Evolutionary conservation across 2,888 invertebrate species (phyloP).

Genomic region (Agonopterix alstromeriana): DNA sequence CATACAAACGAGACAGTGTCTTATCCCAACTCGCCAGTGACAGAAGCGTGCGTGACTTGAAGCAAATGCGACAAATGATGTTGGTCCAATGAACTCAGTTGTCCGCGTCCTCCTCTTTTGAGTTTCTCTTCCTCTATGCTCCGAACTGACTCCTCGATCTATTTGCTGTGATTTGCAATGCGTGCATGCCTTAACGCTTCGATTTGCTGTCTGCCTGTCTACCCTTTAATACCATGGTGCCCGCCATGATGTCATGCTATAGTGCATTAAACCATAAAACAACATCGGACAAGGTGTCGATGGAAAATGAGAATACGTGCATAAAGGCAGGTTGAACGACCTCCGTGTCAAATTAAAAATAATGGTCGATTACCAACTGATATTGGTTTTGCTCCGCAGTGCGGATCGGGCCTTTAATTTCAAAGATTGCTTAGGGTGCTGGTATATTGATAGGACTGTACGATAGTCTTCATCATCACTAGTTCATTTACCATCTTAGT

Average conservation of each 20-base stretch:
- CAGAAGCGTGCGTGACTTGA: no score
- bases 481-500: not conserved
- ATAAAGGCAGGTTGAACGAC: conserved; percentile 9
- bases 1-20: no score
- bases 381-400: conserved; percentile 17
- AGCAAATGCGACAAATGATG: no score
- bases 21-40: no score
- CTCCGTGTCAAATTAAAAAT: conserved; percentile 18
- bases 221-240: no score
- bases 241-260: not conserved
- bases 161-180: not conserved
- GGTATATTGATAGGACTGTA: not conserved
- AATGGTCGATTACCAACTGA: conserved; percentile 17
- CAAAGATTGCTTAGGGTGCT: not conserved
- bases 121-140: not conserved
- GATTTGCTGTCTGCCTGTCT: no score
- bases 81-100: no score
- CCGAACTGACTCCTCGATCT: not conserved
- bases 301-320: conserved; percentile 1
- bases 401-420: not conserved
- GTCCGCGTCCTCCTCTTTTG: no score
- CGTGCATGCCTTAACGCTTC: not conserved
- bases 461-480: not conserved
- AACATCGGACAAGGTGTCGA: conserved; percentile 10
- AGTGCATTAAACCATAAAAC: conserved; percentile 4